A percentile compares a stretch with the other conserved stretches of the same genome.
These are phyloP conservation scores for Pygoscelis antarcticus DNA, from an alignment of 2,113 vertebrate species.

Conservation along the genomic window DNA sequence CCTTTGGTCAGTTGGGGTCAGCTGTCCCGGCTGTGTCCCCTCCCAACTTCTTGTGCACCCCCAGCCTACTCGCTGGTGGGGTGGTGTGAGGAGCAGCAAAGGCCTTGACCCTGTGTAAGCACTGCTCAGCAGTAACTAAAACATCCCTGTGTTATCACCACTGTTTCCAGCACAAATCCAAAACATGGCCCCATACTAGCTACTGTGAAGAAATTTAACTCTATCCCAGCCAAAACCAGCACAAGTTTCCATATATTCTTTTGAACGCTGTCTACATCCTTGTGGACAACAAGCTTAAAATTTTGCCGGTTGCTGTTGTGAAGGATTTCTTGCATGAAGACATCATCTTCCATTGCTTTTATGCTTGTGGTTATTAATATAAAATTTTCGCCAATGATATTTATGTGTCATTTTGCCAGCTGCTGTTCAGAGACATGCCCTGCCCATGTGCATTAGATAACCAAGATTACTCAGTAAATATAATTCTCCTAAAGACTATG, in stretches of 20 bases:
- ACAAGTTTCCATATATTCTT: neutral
- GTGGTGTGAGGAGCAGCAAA: no score
- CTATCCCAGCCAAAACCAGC: no score
- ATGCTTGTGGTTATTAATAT: neutral
- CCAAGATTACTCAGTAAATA: neutral
- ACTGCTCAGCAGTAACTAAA: no score
- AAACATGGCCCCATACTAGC: no score
- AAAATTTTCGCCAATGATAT: neutral
- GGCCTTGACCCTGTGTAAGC: no score
- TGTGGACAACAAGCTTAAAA: neutral
- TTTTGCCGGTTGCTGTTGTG: neutral
- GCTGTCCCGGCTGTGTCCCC: no score
- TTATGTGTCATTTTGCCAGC: neutral
- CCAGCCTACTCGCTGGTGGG: no score
- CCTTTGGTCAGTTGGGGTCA: no score
- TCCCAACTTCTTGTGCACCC: no score
- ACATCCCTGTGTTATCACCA: no score
- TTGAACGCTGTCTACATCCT: neutral
- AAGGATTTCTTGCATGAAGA: neutral
- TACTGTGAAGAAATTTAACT: no score
- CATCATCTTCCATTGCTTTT: neutral
- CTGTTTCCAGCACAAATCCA: no score
- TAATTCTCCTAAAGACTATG: neutral
- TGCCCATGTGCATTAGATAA: neutral
- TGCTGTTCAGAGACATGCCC: neutral